Conservation (phyloP, 2,888 invertebrate genomes). For the Drosophila dives region DNA sequence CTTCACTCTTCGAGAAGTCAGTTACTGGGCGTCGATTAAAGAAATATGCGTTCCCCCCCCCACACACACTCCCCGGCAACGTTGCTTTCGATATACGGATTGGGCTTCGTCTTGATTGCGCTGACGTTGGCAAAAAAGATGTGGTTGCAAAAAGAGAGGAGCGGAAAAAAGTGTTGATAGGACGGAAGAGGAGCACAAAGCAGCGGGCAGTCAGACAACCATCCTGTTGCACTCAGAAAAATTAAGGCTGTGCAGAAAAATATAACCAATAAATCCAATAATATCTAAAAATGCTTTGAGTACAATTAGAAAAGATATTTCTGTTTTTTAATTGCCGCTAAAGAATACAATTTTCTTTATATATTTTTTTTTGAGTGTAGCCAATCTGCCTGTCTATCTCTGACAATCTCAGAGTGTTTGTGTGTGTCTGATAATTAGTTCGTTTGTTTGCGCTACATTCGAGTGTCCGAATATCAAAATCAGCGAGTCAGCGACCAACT, state of each 20-base stretch:
- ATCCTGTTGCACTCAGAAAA: constrained; percentile 1
- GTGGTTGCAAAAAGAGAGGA: constrained; percentile 10
- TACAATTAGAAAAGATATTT: neutral
- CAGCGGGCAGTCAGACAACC: constrained; percentile 42
- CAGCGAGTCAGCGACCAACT: constrained; percentile 66
- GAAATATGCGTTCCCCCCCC: constrained; percentile 71
- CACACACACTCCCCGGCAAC: too few relatives aligned
- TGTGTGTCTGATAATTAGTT: constrained; percentile 72
- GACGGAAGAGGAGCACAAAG: constrained; percentile 29
- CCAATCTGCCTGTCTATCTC: constrained; percentile 9
- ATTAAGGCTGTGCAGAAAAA: too few relatives aligned
- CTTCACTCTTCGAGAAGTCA: constrained; percentile 33
- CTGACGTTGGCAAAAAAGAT: constrained; percentile 67
- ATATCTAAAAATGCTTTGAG: neutral
- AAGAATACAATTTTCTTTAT: neutral
- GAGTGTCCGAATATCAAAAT: constrained; percentile 48
- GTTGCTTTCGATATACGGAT: constrained; percentile 26
- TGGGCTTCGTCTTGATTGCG: constrained; percentile 64
- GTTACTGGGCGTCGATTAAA: constrained; percentile 74
- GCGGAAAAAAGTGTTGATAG: constrained; percentile 50
- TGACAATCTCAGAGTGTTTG: constrained; percentile 17
- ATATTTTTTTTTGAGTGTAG: neutral
- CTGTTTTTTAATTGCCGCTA: neutral
- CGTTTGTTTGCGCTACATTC: constrained; percentile 70
- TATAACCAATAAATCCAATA: neutral